Evolutionary conservation across 2,113 vertebrate genomes (phyloP), one percentile per base, ranked within the genome.

Genomic region (Gymnorhina tibicen): DNA sequence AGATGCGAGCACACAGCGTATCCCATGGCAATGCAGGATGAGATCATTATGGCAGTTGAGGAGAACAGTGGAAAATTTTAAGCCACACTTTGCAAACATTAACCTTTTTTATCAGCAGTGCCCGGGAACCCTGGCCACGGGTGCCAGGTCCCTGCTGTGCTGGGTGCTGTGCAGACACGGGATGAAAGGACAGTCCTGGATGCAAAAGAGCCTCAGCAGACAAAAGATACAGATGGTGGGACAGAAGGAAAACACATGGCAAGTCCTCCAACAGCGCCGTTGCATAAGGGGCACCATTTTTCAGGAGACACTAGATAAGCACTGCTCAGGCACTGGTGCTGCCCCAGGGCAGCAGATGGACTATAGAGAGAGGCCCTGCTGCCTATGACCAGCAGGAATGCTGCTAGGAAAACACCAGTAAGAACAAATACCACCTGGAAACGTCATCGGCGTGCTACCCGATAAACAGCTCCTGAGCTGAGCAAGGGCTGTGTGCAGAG

Each of bases 361-460:
- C 8, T 3, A 18, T 0, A 9, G 56, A 42, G 64, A 64, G 30
- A 74, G 59, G 83, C 33, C 47, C 75, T 50, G 52, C 66, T 67
- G 47, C 49, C 76, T 73, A 13, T 14, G 39, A 58, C 37, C 68
- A 70, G 44, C 28, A 74, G 53, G n/a, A 92, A 92, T 21, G 41
- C 44, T 76, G 59, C 20, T 39, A 76, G 66, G 63, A 64, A 83
- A 93, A 68, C 58, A 91, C 27, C 41, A 50, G 8, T 14, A 19
- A n/a, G 44, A 23, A 77, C 58, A 91, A 77, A 33, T 6, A 42
- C 5, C 56, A 46, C 56, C 66, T 89, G 81, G 60, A 72, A 91
- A 72, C 0, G 0, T 46, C 56, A 66, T 6, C 59, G n/a, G 4
- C 0, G 1, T 46, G 66, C 85, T 41, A 21, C 33, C 35, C 64